Evolutionary conservation across 2,888 invertebrate genomes (phyloP).

Genomic region (Ephialtes manifestator): DNA sequence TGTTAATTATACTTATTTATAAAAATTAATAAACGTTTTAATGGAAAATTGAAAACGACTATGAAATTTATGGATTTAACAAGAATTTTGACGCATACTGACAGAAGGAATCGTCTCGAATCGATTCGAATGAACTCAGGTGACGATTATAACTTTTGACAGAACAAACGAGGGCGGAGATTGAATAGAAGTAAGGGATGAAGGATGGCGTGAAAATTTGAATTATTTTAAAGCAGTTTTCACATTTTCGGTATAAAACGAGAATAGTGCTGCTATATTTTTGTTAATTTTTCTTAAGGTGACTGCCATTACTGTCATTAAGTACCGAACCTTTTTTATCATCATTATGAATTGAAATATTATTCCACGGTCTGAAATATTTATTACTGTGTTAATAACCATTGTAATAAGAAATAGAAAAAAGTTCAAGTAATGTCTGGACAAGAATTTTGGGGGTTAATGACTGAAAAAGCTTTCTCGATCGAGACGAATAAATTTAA

Average conservation of each 20-base stretch:
- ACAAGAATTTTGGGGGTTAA: conserved; percentile 54
- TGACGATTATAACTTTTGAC: conserved; percentile 36
- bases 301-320: no score
- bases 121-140: conserved; percentile 44
- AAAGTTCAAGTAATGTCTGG: no score
- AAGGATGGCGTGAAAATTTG: neutral
- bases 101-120: conserved; percentile 39
- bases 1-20: no score
- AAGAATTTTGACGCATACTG: conserved; percentile 58
- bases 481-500: conserved; percentile 52
- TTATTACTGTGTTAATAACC: no score
- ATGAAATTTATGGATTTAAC: conserved; percentile 27
- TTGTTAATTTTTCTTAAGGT: no score
- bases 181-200: neutral
- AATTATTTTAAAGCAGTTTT: neutral
- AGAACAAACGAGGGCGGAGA: conserved; percentile 55
- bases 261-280: no score
- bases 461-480: conserved; percentile 45
- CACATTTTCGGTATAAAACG: no score
- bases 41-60: neutral
- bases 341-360: no score
- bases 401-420: no score
- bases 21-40: neutral
- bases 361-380: no score
- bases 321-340: no score